Base-by-base conservation (phyloP, 1,140 invertebrate species). In the Drosophila malerkotliana region DNA sequence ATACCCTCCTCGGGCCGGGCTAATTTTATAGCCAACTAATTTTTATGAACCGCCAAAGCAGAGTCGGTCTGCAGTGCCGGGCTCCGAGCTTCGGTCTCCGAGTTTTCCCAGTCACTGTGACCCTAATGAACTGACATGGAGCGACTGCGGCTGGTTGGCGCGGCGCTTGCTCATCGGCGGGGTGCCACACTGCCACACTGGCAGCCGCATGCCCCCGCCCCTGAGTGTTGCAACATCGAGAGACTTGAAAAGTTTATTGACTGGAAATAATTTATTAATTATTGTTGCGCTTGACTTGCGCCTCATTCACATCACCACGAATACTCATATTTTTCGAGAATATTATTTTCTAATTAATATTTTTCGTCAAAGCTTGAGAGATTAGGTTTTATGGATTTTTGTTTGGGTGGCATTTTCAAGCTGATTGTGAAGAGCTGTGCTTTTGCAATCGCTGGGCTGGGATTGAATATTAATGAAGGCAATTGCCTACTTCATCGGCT, bases 201-300 rank as follows among this genome's bases (percentile, higher is more conserved):
- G 49, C 59, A 47, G 37, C 37, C 51, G 21, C 21, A 37, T n/a
- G 28, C 24, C 41, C 61, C 44, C 15, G 7, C 15, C 8, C 6
- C 51, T 5, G 12, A 48, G 51, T 85, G 82, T 87, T 87, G 81
- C 82, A 85, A 85, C 32, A 55, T n/a, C 59, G 26, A 28, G 28
- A 28, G 41, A 53, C 45, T 53, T 39, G 48, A 66, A 75, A 75
- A 73, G 68, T 78, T 85, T 85, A 87, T 85, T 85, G 81, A 87
- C 81, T 85, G 81, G 74, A 85, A 85, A 87, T 85, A 85, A 85
- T 85, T 85, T 85, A 85, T 85, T 85, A 85, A 85, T 85, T 83
- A 79, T 68, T 63, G 55, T 63, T 79, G 80, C 32, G 30, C 57
- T 60, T 60, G 47, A 57, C 41, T 77, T 21, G 48, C n/a, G 48